Evolutionary conservation across 1,140 invertebrate genomes (phyloP).

Genomic region (Sminthurinus signatus): DNA sequence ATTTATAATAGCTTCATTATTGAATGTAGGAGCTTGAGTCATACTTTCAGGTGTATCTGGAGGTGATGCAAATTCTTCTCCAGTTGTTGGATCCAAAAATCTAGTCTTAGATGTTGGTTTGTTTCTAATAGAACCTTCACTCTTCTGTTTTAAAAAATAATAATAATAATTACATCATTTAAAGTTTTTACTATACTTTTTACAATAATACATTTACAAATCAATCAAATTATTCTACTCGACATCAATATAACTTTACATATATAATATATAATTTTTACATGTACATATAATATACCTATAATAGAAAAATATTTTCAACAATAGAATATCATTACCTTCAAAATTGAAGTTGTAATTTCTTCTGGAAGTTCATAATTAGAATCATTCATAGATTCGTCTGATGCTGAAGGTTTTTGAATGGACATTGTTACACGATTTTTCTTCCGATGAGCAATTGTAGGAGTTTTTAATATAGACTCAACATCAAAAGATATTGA

Average conservation of each 20-base stretch:
- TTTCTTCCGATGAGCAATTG: neutral
- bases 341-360: neutral
- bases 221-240: too few relatives aligned
- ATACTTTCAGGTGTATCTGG: too few relatives aligned
- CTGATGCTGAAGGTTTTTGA: neutral
- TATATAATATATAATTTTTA: too few relatives aligned
- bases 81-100: neutral
- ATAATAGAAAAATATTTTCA: neutral
- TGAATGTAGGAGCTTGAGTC: too few relatives aligned
- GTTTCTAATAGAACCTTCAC: neutral
- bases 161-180: too few relatives aligned
- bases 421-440: too few relatives aligned
- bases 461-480: slow-evolving; percentile 2
- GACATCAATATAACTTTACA: too few relatives aligned
- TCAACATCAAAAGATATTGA: neutral
- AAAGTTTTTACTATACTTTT: too few relatives aligned
- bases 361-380: neutral
- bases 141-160: neutral
- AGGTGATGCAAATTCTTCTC: neutral
- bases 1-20: too few relatives aligned
- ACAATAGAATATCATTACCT: neutral
- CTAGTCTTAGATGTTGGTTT: neutral
- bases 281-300: too few relatives aligned
- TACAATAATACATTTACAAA: too few relatives aligned
- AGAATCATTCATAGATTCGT: neutral